Percentiles rank a stretch among this genome's conserved stretches.
Conservation (phyloP, 2,888 invertebrate genomes). For the Rhyacophila evoluta region DNA sequence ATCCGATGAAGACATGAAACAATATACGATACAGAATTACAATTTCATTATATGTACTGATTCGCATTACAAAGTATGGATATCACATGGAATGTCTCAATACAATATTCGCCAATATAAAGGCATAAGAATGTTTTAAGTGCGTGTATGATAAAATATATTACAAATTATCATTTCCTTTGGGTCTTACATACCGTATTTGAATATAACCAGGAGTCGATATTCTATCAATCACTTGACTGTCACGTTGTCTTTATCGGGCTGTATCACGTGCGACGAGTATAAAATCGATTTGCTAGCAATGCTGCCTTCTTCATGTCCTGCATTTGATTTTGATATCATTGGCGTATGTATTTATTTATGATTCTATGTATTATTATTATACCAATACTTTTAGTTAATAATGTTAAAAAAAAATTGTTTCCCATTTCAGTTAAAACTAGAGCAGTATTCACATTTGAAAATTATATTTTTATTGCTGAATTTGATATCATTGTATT, state of each 20-base stretch:
- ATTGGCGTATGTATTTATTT: not conserved
- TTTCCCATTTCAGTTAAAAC: too few relatives aligned
- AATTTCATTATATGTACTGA: too few relatives aligned
- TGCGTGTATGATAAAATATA: not conserved
- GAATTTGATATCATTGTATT: too few relatives aligned
- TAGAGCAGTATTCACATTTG: too few relatives aligned
- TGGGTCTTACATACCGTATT: not conserved
- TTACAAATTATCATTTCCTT: not conserved
- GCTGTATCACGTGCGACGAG: not conserved
- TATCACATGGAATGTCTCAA: not conserved
- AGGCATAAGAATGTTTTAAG: not conserved
- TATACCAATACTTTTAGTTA: too few relatives aligned
- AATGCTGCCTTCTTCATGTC: not conserved
- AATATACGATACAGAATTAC: too few relatives aligned
- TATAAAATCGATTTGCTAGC: constrained; percentile 7
- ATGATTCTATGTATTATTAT: too few relatives aligned
- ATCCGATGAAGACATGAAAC: too few relatives aligned
- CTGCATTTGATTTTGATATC: not conserved
- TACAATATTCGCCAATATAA: not conserved
- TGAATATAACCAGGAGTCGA: constrained; percentile 1
- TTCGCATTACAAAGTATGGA: too few relatives aligned
- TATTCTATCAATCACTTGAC: not conserved
- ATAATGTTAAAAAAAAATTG: too few relatives aligned
- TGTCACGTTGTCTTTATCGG: not conserved
- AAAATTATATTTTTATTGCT: too few relatives aligned